Evolutionary conservation across 2,888 invertebrate genomes (phyloP), one percentile per base, ranked within the genome.

Genomic region (Oxyteleia sp.): DNA sequence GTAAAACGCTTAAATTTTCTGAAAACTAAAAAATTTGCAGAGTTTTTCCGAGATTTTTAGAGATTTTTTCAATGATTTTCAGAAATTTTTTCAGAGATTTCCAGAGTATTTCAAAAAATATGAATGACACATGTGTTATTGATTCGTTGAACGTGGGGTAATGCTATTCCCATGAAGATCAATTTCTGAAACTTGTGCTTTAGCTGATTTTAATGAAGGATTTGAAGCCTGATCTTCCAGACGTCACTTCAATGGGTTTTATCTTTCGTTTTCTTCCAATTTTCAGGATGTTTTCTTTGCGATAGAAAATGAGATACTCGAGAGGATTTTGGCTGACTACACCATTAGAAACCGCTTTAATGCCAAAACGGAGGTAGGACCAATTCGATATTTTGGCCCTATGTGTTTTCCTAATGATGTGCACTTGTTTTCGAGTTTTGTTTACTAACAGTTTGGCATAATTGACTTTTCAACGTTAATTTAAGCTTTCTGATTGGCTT

Each of bases 301-400:
- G 47, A 71, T 78, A 79, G 71, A 79, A 79, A 71, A 79, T 79
- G 79, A 71, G 71, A 79, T 79, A 79, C 71, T 57, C 71, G 47
- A 57, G 49, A 38, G 63, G 71, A 71, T 71, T 79, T 79, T 55
- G 71, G 71, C 64, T 43, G 79, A 64, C 68, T 53, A 43, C 79
- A 57, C 63, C 79, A 57, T 63, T 71, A 69, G 71, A 79, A 71
- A 71, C 55, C 63, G 41, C 55, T 79, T 79, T 79, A 79, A 79
- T 79, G 79, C 79, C 71, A 71, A 79, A 79, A 79, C 79, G 71
- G 79, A 79, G 79, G 79, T 79, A 79, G 55, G 79, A 79, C 35
- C 41, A 68, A 61, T 32, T 69, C 78, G 69, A 55, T 63, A 41
- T 71, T 64, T 53, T 71, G 71, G 71, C 57, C 64, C 35, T 68